Conservation (phyloP, 2,888 invertebrate species). For the Xestia xanthographa region DNA sequence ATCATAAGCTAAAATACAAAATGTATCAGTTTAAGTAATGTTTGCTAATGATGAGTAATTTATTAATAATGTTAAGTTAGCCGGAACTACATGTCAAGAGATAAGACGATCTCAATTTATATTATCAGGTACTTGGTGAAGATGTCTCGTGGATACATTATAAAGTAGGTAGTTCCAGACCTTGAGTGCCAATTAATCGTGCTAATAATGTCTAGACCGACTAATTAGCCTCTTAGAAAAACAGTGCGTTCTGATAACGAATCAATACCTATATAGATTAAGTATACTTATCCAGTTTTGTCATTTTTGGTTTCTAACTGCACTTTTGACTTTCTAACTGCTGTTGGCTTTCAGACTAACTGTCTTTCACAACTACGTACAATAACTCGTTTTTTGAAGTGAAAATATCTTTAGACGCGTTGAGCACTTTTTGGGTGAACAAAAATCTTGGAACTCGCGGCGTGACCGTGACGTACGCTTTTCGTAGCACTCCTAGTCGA, state of each 20-base stretch:
- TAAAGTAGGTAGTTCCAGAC: slow-evolving; percentile 18
- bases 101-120: slow-evolving; percentile 20
- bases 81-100: slow-evolving; percentile 37
- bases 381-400: not conserved
- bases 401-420: too few relatives aligned
- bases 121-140: slow-evolving; percentile 12
- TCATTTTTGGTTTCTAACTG: not conserved
- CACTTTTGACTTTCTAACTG: not conserved
- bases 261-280: slow-evolving; percentile 38
- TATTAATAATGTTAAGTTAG: not conserved
- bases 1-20: not conserved
- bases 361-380: not conserved
- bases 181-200: slow-evolving; percentile 35
- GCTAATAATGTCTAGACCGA: slow-evolving; percentile 51
- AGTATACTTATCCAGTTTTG: not conserved
- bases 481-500: too few relatives aligned
- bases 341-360: not conserved
- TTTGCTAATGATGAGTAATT: slow-evolving; percentile 14
- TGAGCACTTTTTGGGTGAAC: too few relatives aligned
- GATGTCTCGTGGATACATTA: slow-evolving; percentile 34
- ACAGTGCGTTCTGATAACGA: slow-evolving; percentile 30
- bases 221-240: slow-evolving; percentile 55
- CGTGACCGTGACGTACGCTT: too few relatives aligned
- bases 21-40: not conserved
- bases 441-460: too few relatives aligned